These are phyloP conservation scores for Drosophila formosana DNA, from an alignment of 2,888 invertebrate genomes.

Conservation along the genomic window DNA sequence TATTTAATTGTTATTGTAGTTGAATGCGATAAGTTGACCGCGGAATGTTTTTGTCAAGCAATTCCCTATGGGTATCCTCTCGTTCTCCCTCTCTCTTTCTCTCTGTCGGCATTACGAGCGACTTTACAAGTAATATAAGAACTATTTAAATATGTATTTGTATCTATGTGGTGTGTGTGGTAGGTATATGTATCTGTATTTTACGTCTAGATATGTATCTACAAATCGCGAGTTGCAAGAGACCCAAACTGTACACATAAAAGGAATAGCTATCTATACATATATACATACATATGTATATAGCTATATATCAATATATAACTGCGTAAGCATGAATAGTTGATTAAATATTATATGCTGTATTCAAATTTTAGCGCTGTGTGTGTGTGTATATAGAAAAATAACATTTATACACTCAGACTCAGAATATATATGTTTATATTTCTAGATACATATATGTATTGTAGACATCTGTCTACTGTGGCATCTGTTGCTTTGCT, in stretches of 20 bases:
- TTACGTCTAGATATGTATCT: constrained; percentile 2
- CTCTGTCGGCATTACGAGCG: not conserved
- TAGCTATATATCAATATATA: not conserved
- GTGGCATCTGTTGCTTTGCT: constrained; percentile 2
- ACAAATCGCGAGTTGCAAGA: constrained; percentile 23
- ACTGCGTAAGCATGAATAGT: constrained; percentile 11
- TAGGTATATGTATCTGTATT: not conserved
- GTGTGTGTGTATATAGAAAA: constrained; percentile 28
- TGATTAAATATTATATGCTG: constrained; percentile 17
- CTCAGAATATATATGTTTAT: constrained; percentile 2
- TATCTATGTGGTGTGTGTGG: not conserved
- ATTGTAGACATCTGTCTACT: constrained; percentile 3
- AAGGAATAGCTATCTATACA: constrained; percentile 19
- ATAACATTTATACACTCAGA: constrained; percentile 33
- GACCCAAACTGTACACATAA: constrained; percentile 16
- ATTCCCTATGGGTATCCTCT: constrained; percentile 5
- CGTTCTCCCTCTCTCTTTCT: not conserved
- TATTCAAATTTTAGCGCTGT: not conserved
- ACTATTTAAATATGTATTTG: constrained; percentile 15
- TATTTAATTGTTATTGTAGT: not conserved
- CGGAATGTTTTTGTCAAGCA: constrained; percentile 18
- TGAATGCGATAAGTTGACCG: constrained; percentile 3
- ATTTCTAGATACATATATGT: constrained; percentile 7
- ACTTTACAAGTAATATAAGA: constrained; percentile 5
- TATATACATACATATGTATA: not conserved